Conservation (phyloP, 2,797 vertebrate genomes). For the Acipenser ruthenus region DNA sequence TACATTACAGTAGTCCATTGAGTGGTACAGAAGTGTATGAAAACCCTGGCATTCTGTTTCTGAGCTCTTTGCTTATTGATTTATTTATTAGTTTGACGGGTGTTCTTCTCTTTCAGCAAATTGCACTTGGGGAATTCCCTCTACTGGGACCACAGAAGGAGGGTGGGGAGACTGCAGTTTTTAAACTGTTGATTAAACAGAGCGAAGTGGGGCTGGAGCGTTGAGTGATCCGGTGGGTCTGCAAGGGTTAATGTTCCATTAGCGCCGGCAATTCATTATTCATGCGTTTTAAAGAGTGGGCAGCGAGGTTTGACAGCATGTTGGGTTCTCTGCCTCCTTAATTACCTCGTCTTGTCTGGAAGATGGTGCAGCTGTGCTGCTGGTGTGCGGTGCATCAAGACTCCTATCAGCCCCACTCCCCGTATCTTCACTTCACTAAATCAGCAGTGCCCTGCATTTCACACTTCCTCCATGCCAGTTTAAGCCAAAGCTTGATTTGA, state of each 20-base stretch:
- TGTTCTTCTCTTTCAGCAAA: too few relatives aligned
- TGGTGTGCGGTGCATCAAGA: background rate
- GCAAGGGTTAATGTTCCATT: constrained; percentile 8
- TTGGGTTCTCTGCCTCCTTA: background rate
- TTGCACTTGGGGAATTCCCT: too few relatives aligned
- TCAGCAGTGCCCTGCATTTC: background rate
- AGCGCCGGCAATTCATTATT: constrained; percentile 10
- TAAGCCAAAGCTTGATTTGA: background rate
- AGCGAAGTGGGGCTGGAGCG: background rate
- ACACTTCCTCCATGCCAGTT: background rate
- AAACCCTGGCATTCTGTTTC: background rate
- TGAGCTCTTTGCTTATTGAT: background rate
- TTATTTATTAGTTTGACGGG: too few relatives aligned
- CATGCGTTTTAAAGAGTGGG: constrained; percentile 6
- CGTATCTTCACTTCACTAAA: background rate
- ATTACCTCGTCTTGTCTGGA: background rate
- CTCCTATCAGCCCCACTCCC: background rate
- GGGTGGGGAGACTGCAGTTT: background rate
- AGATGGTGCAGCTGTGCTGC: constrained; percentile 3
- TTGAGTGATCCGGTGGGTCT: background rate
- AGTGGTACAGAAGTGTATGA: background rate
- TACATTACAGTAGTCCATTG: background rate
- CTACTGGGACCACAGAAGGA: background rate
- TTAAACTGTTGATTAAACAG: background rate
- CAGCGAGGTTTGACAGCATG: constrained; percentile 5